Percentiles rank a stretch among this genome's conserved stretches.
Conservation (phyloP, 1,140 invertebrate species). For the Conopomorpha cramerella region DNA sequence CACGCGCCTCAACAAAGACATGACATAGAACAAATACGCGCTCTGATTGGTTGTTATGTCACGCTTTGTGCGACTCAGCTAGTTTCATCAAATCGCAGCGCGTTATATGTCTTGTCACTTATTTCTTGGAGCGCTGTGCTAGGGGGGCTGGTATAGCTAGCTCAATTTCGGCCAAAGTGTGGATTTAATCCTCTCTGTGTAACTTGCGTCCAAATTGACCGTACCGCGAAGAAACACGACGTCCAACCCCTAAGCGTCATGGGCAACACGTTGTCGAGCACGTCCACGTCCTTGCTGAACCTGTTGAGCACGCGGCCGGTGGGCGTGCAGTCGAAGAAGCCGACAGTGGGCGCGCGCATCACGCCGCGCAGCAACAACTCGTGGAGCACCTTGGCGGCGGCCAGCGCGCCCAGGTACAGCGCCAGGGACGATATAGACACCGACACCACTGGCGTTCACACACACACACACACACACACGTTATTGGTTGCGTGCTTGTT, state of each 20-base stretch:
- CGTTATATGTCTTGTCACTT: no score
- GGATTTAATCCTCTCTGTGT: no score
- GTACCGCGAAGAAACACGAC: slow-evolving; percentile 74
- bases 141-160: no score
- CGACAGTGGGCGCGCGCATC: slow-evolving; percentile 71
- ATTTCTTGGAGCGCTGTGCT: no score
- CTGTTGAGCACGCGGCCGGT: slow-evolving; percentile 83
- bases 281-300: slow-evolving; percentile 84
- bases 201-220: no score
- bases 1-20: no score
- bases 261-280: slow-evolving; percentile 76
- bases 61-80: no score
- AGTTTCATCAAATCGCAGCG: no score
- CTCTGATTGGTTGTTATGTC: no score
- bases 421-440: slow-evolving; percentile 71
- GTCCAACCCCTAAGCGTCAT: slow-evolving; percentile 72
- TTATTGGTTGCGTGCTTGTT: no score
- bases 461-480: slow-evolving; percentile 5
- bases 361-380: slow-evolving; percentile 69
- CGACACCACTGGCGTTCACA: slow-evolving; percentile 64
- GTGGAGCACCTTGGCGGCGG: slow-evolving; percentile 72
- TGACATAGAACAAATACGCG: no score
- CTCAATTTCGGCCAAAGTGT: no score
- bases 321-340: slow-evolving; percentile 88
- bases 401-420: slow-evolving; percentile 72